Evolutionary conservation across 1,140 invertebrate species (phyloP).

Genomic region (Sesamia nonagrioides): DNA sequence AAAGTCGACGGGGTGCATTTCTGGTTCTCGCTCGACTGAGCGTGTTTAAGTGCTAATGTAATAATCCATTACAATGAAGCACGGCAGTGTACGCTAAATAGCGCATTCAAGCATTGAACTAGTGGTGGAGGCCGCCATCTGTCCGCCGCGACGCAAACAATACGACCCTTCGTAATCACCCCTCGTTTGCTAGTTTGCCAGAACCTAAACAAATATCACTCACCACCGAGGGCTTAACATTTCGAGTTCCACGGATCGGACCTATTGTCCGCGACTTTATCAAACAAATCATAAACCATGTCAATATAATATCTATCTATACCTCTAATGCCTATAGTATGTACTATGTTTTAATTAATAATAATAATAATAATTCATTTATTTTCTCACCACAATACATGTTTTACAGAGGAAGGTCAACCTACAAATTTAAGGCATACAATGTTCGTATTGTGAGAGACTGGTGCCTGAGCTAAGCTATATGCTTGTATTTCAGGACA

Average conservation of each 20-base stretch:
- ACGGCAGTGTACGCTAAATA: constrained; percentile 82
- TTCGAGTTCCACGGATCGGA: constrained; percentile 33
- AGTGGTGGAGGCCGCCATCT: constrained; percentile 74
- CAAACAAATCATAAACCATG: constrained; percentile 46
- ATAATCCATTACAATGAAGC: constrained; percentile 86
- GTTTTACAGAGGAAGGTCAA: no score
- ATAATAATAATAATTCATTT: no score
- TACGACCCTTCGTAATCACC: constrained; percentile 80
- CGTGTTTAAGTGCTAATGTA: constrained; percentile 85
- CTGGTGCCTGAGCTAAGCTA: no score
- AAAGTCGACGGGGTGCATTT: constrained; percentile 72
- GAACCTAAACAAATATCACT: constrained; percentile 83
- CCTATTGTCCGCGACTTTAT: constrained; percentile 40
- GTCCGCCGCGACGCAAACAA: constrained; percentile 80
- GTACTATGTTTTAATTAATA: no score
- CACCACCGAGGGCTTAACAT: constrained; percentile 64
- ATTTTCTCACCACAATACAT: no score
- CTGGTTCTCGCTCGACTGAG: constrained; percentile 79
- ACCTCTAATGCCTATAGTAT: neutral
- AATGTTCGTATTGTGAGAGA: no score
- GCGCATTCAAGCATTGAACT: constrained; percentile 80
- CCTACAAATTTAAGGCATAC: no score
- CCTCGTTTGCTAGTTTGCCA: constrained; percentile 75
- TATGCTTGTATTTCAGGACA: no score
- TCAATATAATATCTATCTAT: neutral